Base-by-base conservation (phyloP, 2,113 vertebrate genomes). In the Oryzias javanicus region DNA sequence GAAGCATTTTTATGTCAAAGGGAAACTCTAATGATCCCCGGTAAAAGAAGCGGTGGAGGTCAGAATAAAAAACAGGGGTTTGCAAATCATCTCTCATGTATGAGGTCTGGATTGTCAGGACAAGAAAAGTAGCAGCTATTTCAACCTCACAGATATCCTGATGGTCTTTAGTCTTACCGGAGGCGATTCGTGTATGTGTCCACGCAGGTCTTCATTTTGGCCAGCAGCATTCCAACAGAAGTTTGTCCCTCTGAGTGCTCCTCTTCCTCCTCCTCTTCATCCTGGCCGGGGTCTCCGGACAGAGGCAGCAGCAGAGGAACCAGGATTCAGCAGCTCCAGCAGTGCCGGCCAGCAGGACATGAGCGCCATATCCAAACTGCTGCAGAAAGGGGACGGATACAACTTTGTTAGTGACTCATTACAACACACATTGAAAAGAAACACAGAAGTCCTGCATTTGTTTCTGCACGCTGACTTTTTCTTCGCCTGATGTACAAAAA, bases 151-250 rank as follows among this genome's bases (percentile, higher is more conserved):
- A 4, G 3, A 18, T 4, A n/a, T 40, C 19, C 4, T 14, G 1
- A 20, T 24, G 20, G n/a, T 6, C 6, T 27, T 10, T 54, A 10
- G 20, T 35, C 22, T 45, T 24, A 72, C 97, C 97, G 97, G 89
- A 99, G 91, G 48, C 97, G 92, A 82, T 96, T 99, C 76, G 96
- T 99, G 49, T 99, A 99, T 3, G 97, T 99, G 83, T 99, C 96
- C 19, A 99, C 97, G 54, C 97, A 99, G 4, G 95, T 98, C 90
- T 99, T 99, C 97, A 99, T 99, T 90, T 98, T 98, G 76, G 97
- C 97, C 82, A 99, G 74, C 67, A 99, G 87, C 82, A 95, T 96
- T 58, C 96, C 96, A 64, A 99, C 96, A 7, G 96, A 99, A 54
- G 94, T 92, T 68, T 96, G 96, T 58, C 95, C 94, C 79, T 98